phyloP scores from a whole-genome alignment of 1,140 invertebrate genomes.

The Druon quercuslanigerum region DNA sequence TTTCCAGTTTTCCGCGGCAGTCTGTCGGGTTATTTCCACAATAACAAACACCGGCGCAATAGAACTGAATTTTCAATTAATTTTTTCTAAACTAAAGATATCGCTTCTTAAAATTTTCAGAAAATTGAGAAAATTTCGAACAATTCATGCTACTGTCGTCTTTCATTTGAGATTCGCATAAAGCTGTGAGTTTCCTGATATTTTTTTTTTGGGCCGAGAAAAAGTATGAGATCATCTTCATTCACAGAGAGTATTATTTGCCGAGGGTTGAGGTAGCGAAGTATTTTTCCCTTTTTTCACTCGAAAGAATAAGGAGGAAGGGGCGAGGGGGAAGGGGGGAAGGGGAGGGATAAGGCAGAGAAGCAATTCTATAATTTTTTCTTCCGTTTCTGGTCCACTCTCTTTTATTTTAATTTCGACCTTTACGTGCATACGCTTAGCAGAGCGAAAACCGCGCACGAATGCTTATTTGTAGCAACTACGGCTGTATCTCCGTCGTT shows the following conservation, averaged over 20 bases:
- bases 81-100: too few species aligned
- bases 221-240: slow-evolving; percentile 3
- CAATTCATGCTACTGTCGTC: too few species aligned
- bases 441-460: slow-evolving; percentile 45
- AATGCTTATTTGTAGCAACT: slow-evolving; percentile 28
- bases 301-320: slow-evolving; percentile 26
- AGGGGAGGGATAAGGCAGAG: slow-evolving; percentile 35
- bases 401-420: slow-evolving; percentile 58
- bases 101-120: too few species aligned
- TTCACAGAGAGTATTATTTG: slow-evolving; percentile 16
- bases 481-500: slow-evolving; percentile 43
- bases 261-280: slow-evolving; percentile 22
- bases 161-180: too few species aligned
- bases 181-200: background rate
- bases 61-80: too few species aligned
- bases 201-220: background rate
- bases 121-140: too few species aligned
- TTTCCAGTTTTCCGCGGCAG: too few species aligned
- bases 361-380: slow-evolving; percentile 52
- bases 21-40: too few species aligned
- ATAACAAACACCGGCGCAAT: too few species aligned
- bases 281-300: background rate
- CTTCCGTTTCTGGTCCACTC: slow-evolving; percentile 46
- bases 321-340: slow-evolving; percentile 31
- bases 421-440: slow-evolving; percentile 46